Base-by-base conservation (phyloP, 2,113 vertebrate species). In the Rutilus rutilus region DNA sequence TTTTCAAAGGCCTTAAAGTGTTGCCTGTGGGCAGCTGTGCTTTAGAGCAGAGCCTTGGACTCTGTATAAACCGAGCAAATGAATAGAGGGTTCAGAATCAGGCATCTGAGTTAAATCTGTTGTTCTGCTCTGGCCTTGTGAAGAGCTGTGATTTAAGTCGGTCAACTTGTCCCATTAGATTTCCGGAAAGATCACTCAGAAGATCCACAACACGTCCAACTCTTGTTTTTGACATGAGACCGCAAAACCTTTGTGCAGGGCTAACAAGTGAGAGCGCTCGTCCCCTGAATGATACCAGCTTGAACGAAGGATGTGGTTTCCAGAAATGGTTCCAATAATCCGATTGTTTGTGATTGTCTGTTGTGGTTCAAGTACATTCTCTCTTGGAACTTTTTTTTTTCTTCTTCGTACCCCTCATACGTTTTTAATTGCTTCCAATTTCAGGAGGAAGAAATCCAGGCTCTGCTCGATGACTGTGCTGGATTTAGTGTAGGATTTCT, bases 281-380 rank as follows among this genome's bases (percentile, higher is more conserved):
- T 92, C 92, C 93, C 92, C 95, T 93, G 94, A 90, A 95, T 95
- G 94, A 92, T 94, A 92, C 92, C 93, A 90, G 92, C 95, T 94
- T 94, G 93, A 93, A 94, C 93, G 85, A 91, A 95, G 95, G 94
- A 96, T 96, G 93, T 95, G 94, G 95, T 89, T 93, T 94, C 92
- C 90, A 91, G 90, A 94, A 94, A 92, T 94, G 94, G 93, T 95
- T 95, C 90, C 91, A 94, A 92, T 96, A 95, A 95, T 89, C 92
- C 86, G 91, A 91, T 92, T 93, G 91, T 92, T 92, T 92, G 88
- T 92, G 92, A 88, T 92, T 92, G 91, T 96, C 93, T 95, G 88
- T 95, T 96, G 96, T 96, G 96, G 95, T 93, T 93, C 91, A 86
- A 90, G 90, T 93, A 92, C 87, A 93, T 91, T 73, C 92, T 93